These are phyloP conservation scores for Aporrectodea caliginosa DNA, from an alignment of 1,140 invertebrate species.

Conservation along the genomic window DNA sequence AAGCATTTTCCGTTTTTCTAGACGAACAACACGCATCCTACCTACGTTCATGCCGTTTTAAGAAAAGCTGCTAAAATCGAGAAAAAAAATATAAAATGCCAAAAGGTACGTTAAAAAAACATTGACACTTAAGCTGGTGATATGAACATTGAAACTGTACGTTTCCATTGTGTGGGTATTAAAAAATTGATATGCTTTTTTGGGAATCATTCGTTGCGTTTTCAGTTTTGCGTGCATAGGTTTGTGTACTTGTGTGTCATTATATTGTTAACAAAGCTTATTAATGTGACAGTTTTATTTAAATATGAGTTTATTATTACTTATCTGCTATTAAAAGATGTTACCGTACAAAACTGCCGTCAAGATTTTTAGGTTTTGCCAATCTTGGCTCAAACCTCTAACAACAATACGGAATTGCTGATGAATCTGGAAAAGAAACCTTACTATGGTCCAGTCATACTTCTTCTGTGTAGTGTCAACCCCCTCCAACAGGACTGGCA, in stretches of 20 bases:
- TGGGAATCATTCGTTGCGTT: not conserved
- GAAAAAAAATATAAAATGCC: not conserved
- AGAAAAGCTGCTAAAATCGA: not conserved
- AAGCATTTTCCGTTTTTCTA: not conserved
- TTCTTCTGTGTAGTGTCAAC: too few relatives aligned
- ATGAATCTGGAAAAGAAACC: too few relatives aligned
- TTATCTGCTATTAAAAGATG: not conserved
- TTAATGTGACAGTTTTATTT: not conserved
- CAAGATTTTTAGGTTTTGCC: too few relatives aligned
- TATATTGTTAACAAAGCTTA: not conserved
- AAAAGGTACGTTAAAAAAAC: not conserved
- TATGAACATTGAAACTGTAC: not conserved
- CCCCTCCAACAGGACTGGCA: too few relatives aligned
- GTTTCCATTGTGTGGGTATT: not conserved
- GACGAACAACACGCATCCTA: not conserved
- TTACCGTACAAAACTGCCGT: slow-evolving; percentile 14
- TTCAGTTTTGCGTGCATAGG: slow-evolving; percentile 5
- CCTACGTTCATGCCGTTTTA: not conserved
- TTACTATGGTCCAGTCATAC: too few relatives aligned
- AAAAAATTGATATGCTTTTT: not conserved
- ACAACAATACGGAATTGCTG: too few relatives aligned
- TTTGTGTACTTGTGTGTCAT: not conserved
- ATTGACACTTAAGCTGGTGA: not conserved
- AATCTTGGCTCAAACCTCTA: too few relatives aligned
- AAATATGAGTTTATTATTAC: slow-evolving; percentile 7